Evolutionary conservation across 2,797 vertebrate genomes (phyloP).

Genomic region (Melanotaenia boesemani): DNA sequence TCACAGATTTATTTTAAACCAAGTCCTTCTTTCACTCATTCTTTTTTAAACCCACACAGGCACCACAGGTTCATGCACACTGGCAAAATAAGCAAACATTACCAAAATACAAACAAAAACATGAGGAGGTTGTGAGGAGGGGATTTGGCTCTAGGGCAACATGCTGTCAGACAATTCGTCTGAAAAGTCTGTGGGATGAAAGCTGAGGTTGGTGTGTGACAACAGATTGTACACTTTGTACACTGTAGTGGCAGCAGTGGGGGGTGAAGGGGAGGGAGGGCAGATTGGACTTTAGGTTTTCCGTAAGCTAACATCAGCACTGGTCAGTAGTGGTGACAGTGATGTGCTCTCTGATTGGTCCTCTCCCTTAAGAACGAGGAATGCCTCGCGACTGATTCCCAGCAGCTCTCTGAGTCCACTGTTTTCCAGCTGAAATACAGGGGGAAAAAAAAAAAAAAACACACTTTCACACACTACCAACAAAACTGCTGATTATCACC

Average conservation of each 20-base stretch:
- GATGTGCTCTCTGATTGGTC: slow-evolving; percentile 90
- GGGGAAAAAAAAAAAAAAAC: neutral
- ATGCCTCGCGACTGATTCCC: slow-evolving; percentile 96
- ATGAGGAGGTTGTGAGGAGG: neutral
- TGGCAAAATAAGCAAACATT: slow-evolving; percentile 52
- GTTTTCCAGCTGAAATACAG: slow-evolving; percentile 91
- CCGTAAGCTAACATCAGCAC: slow-evolving; percentile 89
- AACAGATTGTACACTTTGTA: slow-evolving; percentile 44
- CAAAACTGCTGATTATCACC: neutral
- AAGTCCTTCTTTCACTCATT: slow-evolving; percentile 59
- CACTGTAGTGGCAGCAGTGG: slow-evolving; percentile 31
- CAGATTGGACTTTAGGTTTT: slow-evolving; percentile 83
- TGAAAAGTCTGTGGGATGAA: slow-evolving; percentile 31
- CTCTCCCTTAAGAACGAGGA: slow-evolving; percentile 91
- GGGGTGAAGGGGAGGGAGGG: too few species aligned
- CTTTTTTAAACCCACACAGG: slow-evolving; percentile 59
- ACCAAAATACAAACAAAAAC: slow-evolving; percentile 41
- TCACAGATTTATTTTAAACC: slow-evolving; percentile 67
- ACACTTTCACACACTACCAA: neutral
- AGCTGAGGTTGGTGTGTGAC: slow-evolving; percentile 30
- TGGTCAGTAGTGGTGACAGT: slow-evolving; percentile 90
- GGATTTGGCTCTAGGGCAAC: slow-evolving; percentile 28
- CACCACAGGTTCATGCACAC: slow-evolving; percentile 57
- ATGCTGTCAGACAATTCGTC: slow-evolving; percentile 16
- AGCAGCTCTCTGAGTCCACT: slow-evolving; percentile 93